A percentile compares a stretch with the other conserved stretches of the same genome.
phyloP scores from a whole-genome alignment of 2,888 invertebrate genomes.

The Myopa testacea region DNA sequence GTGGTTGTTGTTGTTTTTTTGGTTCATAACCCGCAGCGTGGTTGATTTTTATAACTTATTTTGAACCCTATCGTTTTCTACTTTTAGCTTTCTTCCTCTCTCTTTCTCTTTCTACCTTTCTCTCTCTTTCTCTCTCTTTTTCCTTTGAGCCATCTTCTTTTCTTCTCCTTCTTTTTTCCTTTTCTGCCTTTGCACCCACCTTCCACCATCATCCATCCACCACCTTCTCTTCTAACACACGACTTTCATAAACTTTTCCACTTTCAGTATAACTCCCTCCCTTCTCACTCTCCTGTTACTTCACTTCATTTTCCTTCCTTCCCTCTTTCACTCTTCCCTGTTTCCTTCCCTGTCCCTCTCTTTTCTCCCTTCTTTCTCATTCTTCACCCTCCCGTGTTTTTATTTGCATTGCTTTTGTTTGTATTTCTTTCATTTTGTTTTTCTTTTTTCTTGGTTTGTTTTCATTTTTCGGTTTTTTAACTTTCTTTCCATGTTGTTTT shows the following conservation, averaged over 20 bases:
- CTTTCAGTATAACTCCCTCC: no score
- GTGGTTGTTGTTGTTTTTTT: constrained; percentile 7
- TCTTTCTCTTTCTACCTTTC: background rate
- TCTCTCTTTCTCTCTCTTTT: background rate
- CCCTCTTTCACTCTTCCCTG: no score
- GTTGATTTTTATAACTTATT: no score
- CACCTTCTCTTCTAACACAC: no score
- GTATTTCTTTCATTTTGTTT: background rate
- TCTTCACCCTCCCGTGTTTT: no score
- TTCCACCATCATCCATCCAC: no score
- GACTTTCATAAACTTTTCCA: no score
- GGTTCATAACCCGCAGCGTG: constrained; percentile 20
- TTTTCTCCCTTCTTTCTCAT: no score
- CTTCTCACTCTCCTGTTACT: no score
- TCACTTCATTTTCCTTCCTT: no score
- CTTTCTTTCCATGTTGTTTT: background rate
- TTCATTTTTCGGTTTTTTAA: background rate
- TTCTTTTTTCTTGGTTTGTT: background rate
- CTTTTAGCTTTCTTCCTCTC: background rate
- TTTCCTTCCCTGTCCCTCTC: no score
- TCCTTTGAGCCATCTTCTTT: background rate
- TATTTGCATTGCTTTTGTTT: background rate
- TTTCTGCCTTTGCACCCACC: background rate
- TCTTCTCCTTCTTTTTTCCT: background rate
- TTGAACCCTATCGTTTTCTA: no score